These are phyloP conservation scores for Eclectus roratus DNA, from an alignment of 2,113 vertebrate genomes.

Conservation along the genomic window DNA sequence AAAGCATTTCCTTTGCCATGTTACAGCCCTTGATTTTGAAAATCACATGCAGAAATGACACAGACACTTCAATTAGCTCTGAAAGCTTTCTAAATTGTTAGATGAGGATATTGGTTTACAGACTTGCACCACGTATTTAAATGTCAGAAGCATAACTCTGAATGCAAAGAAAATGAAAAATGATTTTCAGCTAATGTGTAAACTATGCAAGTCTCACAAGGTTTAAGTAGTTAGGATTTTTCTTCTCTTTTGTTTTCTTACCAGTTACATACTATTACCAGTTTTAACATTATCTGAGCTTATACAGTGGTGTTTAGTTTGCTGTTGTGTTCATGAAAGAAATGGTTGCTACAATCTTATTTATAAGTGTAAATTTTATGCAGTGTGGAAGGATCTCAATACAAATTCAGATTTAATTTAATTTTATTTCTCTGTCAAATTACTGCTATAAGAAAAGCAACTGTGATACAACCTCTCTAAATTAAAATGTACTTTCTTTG, in stretches of 20 bases:
- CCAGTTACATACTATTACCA: neutral
- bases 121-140: neutral
- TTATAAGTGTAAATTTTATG: neutral
- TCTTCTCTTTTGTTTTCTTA: neutral
- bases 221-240: neutral
- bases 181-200: neutral
- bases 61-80: constrained; percentile 10
- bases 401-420: neutral
- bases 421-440: neutral
- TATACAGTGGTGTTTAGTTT: neutral
- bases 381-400: neutral
- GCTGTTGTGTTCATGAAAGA: neutral
- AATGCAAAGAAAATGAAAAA: neutral
- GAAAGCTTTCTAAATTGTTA: neutral
- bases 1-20: constrained; percentile 27
- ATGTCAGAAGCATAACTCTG: neutral
- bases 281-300: neutral
- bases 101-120: neutral
- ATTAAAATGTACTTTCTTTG: neutral
- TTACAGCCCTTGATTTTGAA: neutral
- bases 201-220: neutral
- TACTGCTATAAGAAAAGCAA: neutral
- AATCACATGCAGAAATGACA: neutral
- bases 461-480: neutral
- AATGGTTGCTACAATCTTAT: neutral